Evolutionary conservation across 1,140 invertebrate genomes (phyloP).

Genomic region (Aricia agestis): DNA sequence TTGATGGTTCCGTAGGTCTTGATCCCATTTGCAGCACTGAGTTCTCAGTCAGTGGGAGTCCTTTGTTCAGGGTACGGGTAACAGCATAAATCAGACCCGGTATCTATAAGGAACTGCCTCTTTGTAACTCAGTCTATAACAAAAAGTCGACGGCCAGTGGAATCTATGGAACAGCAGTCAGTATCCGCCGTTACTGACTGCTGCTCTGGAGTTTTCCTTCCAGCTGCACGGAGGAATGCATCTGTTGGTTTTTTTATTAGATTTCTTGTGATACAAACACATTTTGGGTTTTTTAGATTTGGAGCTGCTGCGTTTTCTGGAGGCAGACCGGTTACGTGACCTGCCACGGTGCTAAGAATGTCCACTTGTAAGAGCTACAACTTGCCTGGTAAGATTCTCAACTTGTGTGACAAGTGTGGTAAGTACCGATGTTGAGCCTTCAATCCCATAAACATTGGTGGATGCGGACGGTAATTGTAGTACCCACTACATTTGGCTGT

Average conservation of each 20-base stretch:
- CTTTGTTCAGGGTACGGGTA: background rate
- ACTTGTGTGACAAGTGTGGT: too few species aligned
- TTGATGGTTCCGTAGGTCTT: background rate
- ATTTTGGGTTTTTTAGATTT: background rate
- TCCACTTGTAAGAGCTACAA: background rate
- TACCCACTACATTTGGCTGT: too few species aligned
- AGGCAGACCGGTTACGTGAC: background rate
- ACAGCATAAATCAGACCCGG: background rate
- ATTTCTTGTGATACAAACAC: background rate
- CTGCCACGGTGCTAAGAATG: background rate
- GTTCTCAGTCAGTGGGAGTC: background rate
- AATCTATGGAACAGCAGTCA: background rate
- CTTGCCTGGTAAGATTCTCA: background rate
- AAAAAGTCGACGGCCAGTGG: background rate
- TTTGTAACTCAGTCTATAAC: background rate
- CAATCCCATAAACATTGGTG: background rate
- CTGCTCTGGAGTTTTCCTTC: background rate
- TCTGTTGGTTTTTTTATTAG: background rate
- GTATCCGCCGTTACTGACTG: background rate
- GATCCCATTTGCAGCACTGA: background rate
- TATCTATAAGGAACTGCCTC: background rate
- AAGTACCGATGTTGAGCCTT: background rate
- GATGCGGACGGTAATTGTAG: background rate
- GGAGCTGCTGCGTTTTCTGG: background rate
- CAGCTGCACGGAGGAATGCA: slow-evolving; percentile 4